Base-by-base conservation (phyloP, 2,113 vertebrate genomes). In the Rhinoderma darwinii region DNA sequence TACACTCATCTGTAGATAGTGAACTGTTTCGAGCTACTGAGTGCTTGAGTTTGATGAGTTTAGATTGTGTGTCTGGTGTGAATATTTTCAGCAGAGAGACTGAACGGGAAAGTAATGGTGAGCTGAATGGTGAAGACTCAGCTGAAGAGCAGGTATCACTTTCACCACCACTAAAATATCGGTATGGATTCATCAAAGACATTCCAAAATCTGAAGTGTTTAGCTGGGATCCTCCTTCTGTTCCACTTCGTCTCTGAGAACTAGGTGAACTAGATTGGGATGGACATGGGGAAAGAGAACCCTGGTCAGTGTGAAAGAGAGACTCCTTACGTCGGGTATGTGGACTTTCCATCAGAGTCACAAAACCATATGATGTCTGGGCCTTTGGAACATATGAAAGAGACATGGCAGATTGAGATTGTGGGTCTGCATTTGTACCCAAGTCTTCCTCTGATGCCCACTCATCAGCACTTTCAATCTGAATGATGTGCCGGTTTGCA, bases 71-170 rank as follows among this genome's bases (percentile, higher is more conserved):
- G 88, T 99, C 98, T 44, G 97, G 96, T 32, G 96, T 97, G 89
- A 99, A 98, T 90, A 97, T 95, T 91, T 96, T 97, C 82, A 99
- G 95, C 88, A 99, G 93, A 0, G 98, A 99, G 12, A 97, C 96
- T 0, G 98, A 99, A 79, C 98, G 96, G 0, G 98, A 97, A 0
- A 99, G 95, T 89, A 99, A 90, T 0, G 98, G 98, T 0, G 98
- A 99, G 73, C 96, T 95, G 32, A 99, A 99, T 0, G 97, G 98
- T 0, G 98, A 99, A 0, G 98, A 99, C 91, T 99, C 98, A 0
- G 97, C 97, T 0, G 98, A 99, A 37, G 98, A 99, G 87, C 96
- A 97, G 0, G 98, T 99, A 93, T 99, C 98, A 2, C 98, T 99
- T 82, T 99, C 98, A 0, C 97, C 97, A 0, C 97, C 98, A 0